Evolutionary conservation across 2,888 invertebrate genomes (phyloP), one percentile per base, ranked within the genome.

Genomic region (Melieria picta): DNA sequence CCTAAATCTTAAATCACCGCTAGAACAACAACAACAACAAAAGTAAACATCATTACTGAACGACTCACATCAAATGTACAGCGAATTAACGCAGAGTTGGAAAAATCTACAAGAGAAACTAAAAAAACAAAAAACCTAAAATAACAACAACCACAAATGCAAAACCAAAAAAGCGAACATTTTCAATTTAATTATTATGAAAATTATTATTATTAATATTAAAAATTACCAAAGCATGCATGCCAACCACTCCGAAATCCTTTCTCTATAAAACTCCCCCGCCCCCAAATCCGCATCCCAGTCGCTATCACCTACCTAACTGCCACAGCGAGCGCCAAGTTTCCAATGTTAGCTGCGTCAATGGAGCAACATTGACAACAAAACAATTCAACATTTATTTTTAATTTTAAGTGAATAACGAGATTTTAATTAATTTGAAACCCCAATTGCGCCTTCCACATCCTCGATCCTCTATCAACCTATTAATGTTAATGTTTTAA

Each of bases 171-270:
- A 60, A 45, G 45, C 46, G 45, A 60, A 45, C 48, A 11, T 47
- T n/a, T 62, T n/a, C 47, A 16, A 16, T 46, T 30, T 46, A 63
- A 55, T 16, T 42, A 63, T 48, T 57, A 68, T 47, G 47, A 46
- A 57, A 65, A 55, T 52, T 55, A 65, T 50, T 65, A 45, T 42
- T 67, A 52, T 67, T 50, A 55, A 13, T 48, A 42, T 47, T 58
- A 69, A 56, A 56, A 42, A 69, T 55, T n/a, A 55, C 47, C 13
- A 30, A 65, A 10, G 7, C 46, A 30, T 56, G 69, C 63, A 69
- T 63, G 69, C 69, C 69, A 69, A 69, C 42, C 56, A 63, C 56
- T 55, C 50, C 13, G 46, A 55, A 68, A n/a, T 45, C 50, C 42
- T 69, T 45, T 55, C 4, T 48, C 45, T 9, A 52, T 5, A 7